These are phyloP conservation scores for Agrotis ipsilon DNA, from an alignment of 2,888 invertebrate genomes.

Conservation along the genomic window DNA sequence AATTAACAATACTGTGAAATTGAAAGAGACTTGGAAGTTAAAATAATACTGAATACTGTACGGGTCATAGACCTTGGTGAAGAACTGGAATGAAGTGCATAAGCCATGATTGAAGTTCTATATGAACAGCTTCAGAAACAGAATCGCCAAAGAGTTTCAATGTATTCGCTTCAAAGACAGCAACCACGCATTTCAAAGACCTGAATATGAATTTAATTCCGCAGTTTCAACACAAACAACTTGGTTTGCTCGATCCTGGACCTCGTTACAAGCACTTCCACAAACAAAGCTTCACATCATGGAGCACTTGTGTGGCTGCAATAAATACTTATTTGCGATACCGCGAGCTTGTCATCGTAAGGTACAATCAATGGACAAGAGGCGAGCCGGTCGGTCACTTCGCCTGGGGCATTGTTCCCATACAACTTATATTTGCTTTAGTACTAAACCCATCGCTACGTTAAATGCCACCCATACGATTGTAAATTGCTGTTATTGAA, in stretches of 20 bases:
- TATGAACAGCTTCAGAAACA: conserved; percentile 12
- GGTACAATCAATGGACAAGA: conserved; percentile 87
- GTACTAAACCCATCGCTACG: conserved; percentile 64
- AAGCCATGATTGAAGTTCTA: not conserved
- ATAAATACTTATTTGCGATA: conserved; percentile 89
- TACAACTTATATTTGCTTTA: conserved; percentile 68
- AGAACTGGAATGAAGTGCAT: not conserved
- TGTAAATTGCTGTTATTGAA: conserved; percentile 80
- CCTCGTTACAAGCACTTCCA: conserved; percentile 63
- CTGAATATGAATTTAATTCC: conserved; percentile 51
- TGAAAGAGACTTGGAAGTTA: not conserved
- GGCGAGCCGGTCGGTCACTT: conserved; percentile 75
- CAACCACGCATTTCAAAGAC: conserved; percentile 34
- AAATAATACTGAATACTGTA: not conserved
- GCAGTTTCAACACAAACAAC: conserved; percentile 50
- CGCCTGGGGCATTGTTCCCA: conserved; percentile 86
- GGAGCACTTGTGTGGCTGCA: conserved; percentile 80
- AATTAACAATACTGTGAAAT: not conserved
- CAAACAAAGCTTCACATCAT: conserved; percentile 71
- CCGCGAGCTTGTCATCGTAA: conserved; percentile 88
- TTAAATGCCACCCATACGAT: conserved; percentile 80
- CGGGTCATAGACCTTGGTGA: not conserved
- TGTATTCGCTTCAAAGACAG: conserved; percentile 25
- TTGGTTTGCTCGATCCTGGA: conserved; percentile 35
- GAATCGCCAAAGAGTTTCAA: conserved; percentile 32